Evolutionary conservation across 1,140 invertebrate species (phyloP).

Genomic region (Hormaphis cornu): DNA sequence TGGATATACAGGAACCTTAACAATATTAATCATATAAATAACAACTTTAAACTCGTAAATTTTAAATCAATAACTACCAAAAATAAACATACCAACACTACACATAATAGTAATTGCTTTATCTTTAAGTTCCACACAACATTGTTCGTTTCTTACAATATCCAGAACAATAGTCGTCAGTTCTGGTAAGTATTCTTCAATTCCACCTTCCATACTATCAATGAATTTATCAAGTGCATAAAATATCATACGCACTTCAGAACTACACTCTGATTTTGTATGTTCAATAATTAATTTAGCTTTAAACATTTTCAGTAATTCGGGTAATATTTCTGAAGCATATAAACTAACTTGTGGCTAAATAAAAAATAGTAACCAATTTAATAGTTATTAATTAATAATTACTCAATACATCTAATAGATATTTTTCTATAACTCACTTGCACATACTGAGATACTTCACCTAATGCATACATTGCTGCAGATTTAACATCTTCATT

Average conservation of each 20-base stretch:
- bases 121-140: slow-evolving; percentile 27
- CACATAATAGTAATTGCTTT: slow-evolving; percentile 30
- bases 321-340: slow-evolving; percentile 59
- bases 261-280: slow-evolving; percentile 17
- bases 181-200: slow-evolving; percentile 14
- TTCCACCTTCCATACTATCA: slow-evolving; percentile 23
- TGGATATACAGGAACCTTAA: no score
- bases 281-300: slow-evolving; percentile 39
- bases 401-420: no score
- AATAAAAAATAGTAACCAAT: slow-evolving; percentile 35
- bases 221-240: slow-evolving; percentile 26
- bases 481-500: slow-evolving; percentile 57
- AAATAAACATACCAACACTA: slow-evolving; percentile 9
- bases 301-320: slow-evolving; percentile 60
- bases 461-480: slow-evolving; percentile 69
- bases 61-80: no score
- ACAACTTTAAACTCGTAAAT: no score
- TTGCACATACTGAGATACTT: slow-evolving; percentile 73
- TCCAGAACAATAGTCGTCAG: slow-evolving; percentile 2
- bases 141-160: slow-evolving; percentile 24
- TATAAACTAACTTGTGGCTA: slow-evolving; percentile 60
- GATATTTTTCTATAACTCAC: no score
- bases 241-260: slow-evolving; percentile 27
- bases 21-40: no score
- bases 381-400: not conserved